Evolutionary conservation across 2,888 invertebrate genomes (phyloP).

Genomic region (Sphecodes monilicornis): DNA sequence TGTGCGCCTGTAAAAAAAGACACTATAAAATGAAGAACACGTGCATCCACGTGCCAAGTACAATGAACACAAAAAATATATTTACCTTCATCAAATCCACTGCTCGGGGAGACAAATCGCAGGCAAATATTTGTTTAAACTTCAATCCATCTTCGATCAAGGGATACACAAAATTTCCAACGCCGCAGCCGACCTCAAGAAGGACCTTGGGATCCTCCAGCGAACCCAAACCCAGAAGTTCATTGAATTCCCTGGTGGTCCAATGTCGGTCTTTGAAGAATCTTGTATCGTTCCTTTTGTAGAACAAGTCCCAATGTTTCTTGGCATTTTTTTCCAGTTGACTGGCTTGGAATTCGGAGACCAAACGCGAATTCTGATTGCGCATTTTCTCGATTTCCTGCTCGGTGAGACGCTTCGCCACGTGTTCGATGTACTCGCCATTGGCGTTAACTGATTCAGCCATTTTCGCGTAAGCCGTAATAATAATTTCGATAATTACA

Average conservation of each 20-base stretch:
- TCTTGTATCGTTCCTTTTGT: slow-evolving; percentile 96
- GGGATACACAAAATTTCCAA: slow-evolving; percentile 98
- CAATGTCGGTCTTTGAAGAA: slow-evolving; percentile 99
- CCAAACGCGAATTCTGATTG: slow-evolving; percentile 89
- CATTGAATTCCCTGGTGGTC: slow-evolving; percentile 97
- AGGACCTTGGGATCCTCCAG: slow-evolving; percentile 85
- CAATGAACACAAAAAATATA: slow-evolving; percentile 77
- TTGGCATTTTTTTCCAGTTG: slow-evolving; percentile 93
- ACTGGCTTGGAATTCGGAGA: slow-evolving; percentile 90
- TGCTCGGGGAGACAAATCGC: slow-evolving; percentile 97
- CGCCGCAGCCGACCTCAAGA: slow-evolving; percentile 97
- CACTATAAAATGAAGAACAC: background rate
- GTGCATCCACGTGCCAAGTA: background rate
- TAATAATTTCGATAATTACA: background rate
- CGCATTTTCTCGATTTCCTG: slow-evolving; percentile 88
- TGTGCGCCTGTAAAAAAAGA: slow-evolving; percentile 79
- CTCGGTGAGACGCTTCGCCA: slow-evolving; percentile 85
- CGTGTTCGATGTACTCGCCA: slow-evolving; percentile 73
- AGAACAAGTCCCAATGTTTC: slow-evolving; percentile 98
- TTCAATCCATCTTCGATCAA: slow-evolving; percentile 91
- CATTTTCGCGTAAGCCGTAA: slow-evolving; percentile 55
- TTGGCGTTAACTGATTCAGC: slow-evolving; percentile 49
- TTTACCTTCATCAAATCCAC: slow-evolving; percentile 91
- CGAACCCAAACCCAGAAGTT: slow-evolving; percentile 88
- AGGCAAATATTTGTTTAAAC: slow-evolving; percentile 90